Evolutionary conservation across 2,797 vertebrate genomes (phyloP), one percentile per base, ranked within the genome.

Genomic region (Danio jaintianensis): DNA sequence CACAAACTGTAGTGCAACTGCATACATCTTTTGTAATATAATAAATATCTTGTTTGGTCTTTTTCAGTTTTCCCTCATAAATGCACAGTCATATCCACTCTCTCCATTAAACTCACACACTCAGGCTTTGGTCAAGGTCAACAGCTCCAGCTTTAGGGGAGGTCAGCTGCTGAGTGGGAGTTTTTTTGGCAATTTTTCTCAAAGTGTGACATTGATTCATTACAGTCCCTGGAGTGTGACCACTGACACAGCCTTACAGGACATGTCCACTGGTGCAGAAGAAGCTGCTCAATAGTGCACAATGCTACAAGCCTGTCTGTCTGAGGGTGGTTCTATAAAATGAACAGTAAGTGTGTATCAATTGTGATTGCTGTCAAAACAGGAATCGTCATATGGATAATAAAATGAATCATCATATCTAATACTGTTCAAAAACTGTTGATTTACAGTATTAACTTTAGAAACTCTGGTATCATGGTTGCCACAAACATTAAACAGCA

Each of bases 131-230:
- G 40, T 45, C 55, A 79, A 79, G 56, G 77, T 71, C 56, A 63
- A 10, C 29, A 52, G 42, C 55, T 70, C 29, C 45, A 42, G 62
- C 29, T 75, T 79, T 22, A 22, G 56, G 77, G 36, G 70, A 53
- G 68, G 67, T 79, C 56, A 71, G 47, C 55, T 71, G 45, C 29
- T 62, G 62, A 67, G 62, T 75, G 42, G 59, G 59, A 74, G 78
- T 45, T 70, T 63, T 53, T 69, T 68, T 52, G 64, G 29, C 56
- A 52, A 11, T 76, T 62, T 81, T 64, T 75, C 36, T 68, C 36
- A n/a, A 69, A 70, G 20, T 43, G 48, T 72, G 48, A 63, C 67
- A 70, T 61, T 71, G 56, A 70, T 18, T 71, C 67, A 70, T 55
- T 47, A 43, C 64, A 82, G 18, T 62, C 58, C 50, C 64, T 8